Base-by-base conservation (phyloP, 2,797 vertebrate species). In the Gobionotothen gibberifrons region DNA sequence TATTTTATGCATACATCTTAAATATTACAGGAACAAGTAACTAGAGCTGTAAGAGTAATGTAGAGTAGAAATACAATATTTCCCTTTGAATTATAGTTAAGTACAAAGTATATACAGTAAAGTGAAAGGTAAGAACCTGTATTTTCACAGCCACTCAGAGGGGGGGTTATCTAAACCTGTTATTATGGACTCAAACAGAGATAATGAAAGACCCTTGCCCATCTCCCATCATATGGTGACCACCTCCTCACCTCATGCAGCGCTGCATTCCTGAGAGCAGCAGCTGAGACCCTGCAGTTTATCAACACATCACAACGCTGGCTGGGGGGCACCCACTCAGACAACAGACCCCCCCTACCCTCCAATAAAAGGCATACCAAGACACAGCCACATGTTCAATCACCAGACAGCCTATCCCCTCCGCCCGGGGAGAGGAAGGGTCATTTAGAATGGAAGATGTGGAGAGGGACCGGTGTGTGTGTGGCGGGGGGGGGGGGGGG, bases 331-430 rank as follows among this genome's bases (percentile, higher is more conserved):
- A 64, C 21, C 22, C 2, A 58, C 66, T 76, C 12, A 71, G 49
- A 75, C 54, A 60, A 46, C 62, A 72, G 66, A 26, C 48, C 61
- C 43, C 5, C 39, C 32, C 26, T 1, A 5, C 7, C 29, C 29
- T 36, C 32, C 8, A 17, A 44, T 62, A 39, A 54, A 57, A 66
- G 43, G 60, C 82, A 87, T 81, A 82, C 80, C 67, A 40, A 63
- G 67, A 60, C 68, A 47, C 5, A 2, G 80, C 85, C 87, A 88
- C 87, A 86, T 89, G 86, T 79, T 82, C 73, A 70, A 64, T 83
- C 74, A 51, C 40, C 71, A 74, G 51, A 75, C 66, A 74, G 80
- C 66, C 55, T 70, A 69, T 80, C 72, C 66, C 62, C 62, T 65
- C 78, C 40, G 72, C 78, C 77, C 1, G 10, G 74, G 78, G 73